Base-by-base conservation (phyloP, 2,797 vertebrate species). In the Tauraco hartlaubi region DNA sequence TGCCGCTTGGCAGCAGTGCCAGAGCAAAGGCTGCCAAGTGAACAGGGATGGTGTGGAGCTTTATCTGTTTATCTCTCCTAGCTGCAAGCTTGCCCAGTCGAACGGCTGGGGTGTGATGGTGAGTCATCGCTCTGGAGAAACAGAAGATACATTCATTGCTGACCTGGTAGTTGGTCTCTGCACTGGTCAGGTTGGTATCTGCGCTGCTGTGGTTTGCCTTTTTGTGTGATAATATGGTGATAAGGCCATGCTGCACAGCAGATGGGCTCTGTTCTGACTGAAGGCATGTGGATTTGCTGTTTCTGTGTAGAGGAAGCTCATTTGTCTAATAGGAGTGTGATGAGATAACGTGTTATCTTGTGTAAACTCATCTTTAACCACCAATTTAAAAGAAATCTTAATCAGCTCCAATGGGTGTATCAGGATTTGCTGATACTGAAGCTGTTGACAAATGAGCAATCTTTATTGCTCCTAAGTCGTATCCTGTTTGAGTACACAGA, bases 21-120 rank as follows among this genome's bases (percentile, higher is more conserved):
- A 20, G 46, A 23, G 41, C 37, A 6, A 18, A 84, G 56, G 62
- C 74, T 90, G 64, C 21, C 21, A 12, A 33, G 67, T 58, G 23
- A 15, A 26, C 2, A 2, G 71, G n/a, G 20, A 4, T 1, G 11
- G 25, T 66, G 12, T 67, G 84, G 63, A 19, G 2, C 91, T 43
- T 31, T n/a, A 11, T 9, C 37, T 92, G 12, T 25, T 28, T 22
- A 0, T 83, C 46, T 62, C 43, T 41, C 85, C 41, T 44, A 99
- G 99, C 92, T 99, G 99, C 97, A 99, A 99, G 97, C 96, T 99
- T 96, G 99, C 99, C 41, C 99, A 99, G 98, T 98, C 98, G 96
- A 99, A 98, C 1, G 99, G 99, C 82, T 99, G 99, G 99, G 99
- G 99, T 3, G 99, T 99, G 97, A 99, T 99, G 99, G 99, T 99